These are phyloP conservation scores for Glossophaga mutica DNA, from an alignment of 2,797 vertebrate genomes.

Conservation along the genomic window DNA sequence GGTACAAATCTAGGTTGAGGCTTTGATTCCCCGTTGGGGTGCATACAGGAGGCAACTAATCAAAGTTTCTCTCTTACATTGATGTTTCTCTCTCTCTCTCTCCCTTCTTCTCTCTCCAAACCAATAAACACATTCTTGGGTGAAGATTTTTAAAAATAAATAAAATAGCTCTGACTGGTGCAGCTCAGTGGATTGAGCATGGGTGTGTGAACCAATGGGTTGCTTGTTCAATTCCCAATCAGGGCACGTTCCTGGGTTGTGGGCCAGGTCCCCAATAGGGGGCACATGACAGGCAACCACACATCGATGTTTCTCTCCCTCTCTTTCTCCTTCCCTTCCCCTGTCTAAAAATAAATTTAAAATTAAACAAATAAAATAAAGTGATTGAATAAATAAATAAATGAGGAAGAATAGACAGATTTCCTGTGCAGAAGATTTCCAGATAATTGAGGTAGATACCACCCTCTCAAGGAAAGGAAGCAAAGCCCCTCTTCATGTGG, in stretches of 20 bases:
- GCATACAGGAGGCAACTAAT: background rate
- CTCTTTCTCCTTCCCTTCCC: too few species aligned
- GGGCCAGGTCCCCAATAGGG: too few species aligned
- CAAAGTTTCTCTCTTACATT: background rate
- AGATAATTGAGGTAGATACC: background rate
- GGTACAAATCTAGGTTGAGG: background rate
- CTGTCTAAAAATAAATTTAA: too few species aligned
- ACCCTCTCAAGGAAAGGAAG: background rate
- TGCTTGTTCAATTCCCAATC: too few species aligned
- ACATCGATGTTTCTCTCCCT: too few species aligned
- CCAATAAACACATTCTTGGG: background rate
- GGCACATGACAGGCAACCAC: too few species aligned
- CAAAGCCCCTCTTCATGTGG: background rate
- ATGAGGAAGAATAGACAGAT: background rate
- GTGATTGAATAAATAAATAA: background rate
- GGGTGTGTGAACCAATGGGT: too few species aligned
- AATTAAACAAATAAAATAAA: background rate
- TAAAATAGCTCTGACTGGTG: too few species aligned
- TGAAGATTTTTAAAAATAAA: background rate
- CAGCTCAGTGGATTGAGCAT: too few species aligned
- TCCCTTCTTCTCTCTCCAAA: background rate
- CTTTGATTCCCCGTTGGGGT: background rate
- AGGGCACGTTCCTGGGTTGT: too few species aligned
- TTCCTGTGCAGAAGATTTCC: background rate
- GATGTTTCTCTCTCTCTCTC: background rate